phyloP scores from a whole-genome alignment of 2,888 invertebrate genomes.

The Fissipunctia ypsillon region DNA sequence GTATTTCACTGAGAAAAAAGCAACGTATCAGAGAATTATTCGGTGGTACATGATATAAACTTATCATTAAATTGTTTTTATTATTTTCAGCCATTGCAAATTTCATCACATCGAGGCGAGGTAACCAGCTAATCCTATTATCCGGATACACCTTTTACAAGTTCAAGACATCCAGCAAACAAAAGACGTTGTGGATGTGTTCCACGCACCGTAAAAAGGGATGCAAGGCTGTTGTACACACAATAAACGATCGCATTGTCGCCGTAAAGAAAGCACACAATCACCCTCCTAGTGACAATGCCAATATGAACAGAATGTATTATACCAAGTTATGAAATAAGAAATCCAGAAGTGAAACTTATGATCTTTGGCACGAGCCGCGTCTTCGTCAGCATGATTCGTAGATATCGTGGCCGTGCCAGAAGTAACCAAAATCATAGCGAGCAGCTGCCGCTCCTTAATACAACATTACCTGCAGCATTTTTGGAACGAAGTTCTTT shows the following conservation, averaged over 20 bases:
- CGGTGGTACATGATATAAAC: background rate
- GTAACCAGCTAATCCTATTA: constrained; percentile 6
- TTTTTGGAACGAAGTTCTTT: no score
- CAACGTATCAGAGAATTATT: background rate
- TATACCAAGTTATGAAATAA: background rate
- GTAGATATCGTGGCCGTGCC: no score
- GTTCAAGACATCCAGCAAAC: constrained; percentile 1
- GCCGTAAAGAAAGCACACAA: constrained; percentile 20
- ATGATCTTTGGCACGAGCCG: no score
- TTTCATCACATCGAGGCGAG: constrained; percentile 8
- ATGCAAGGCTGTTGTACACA: constrained; percentile 30
- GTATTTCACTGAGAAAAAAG: background rate
- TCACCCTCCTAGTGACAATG: constrained; percentile 13
- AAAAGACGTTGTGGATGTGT: constrained; percentile 28
- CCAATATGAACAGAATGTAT: background rate
- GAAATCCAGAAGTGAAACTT: background rate
- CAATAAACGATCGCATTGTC: constrained; percentile 19
- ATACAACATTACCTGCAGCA: no score
- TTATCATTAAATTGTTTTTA: background rate
- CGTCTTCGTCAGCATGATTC: no score
- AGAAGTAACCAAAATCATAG: background rate
- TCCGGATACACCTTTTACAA: constrained; percentile 27
- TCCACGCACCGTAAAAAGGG: constrained; percentile 35
- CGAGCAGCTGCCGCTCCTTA: background rate
- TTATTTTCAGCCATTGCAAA: constrained; percentile 8